phyloP scores from a whole-genome alignment of 2,888 invertebrate genomes.

The Heteromurus nitidus region DNA sequence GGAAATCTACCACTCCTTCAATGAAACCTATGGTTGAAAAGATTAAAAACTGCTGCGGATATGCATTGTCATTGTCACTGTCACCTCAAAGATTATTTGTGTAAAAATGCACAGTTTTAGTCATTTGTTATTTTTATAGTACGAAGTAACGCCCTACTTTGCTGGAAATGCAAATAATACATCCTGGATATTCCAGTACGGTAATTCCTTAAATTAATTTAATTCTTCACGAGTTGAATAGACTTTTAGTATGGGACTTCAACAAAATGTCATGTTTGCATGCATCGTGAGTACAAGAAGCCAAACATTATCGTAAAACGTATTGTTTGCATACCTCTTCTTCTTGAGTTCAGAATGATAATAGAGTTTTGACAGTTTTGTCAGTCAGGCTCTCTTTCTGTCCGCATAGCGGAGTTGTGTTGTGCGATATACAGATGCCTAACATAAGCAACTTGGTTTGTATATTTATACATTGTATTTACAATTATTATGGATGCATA shows the following conservation, averaged over 20 bases:
- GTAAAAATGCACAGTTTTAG: not conserved
- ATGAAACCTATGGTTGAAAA: not conserved
- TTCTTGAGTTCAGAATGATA: not conserved
- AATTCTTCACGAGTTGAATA: not conserved
- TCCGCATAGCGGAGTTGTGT: not conserved
- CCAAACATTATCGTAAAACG: too few species aligned
- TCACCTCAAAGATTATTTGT: too few species aligned
- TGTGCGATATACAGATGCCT: not conserved
- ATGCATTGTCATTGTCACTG: too few species aligned
- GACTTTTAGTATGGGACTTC: not conserved
- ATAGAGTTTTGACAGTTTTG: too few species aligned
- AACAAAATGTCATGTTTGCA: conserved; percentile 1
- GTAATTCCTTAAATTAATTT: not conserved
- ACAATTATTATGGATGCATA: not conserved
- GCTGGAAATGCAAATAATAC: too few species aligned
- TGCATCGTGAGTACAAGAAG: not conserved
- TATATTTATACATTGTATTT: not conserved
- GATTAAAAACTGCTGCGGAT: not conserved
- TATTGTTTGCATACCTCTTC: not conserved
- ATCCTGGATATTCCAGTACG: not conserved
- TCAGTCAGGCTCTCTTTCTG: too few species aligned
- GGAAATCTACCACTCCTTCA: not conserved
- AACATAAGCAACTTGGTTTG: not conserved
- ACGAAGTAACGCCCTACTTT: too few species aligned
- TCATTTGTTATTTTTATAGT: too few species aligned